These are phyloP conservation scores for Epiblema foenella DNA, from an alignment of 2,888 invertebrate species.

Conservation along the genomic window DNA sequence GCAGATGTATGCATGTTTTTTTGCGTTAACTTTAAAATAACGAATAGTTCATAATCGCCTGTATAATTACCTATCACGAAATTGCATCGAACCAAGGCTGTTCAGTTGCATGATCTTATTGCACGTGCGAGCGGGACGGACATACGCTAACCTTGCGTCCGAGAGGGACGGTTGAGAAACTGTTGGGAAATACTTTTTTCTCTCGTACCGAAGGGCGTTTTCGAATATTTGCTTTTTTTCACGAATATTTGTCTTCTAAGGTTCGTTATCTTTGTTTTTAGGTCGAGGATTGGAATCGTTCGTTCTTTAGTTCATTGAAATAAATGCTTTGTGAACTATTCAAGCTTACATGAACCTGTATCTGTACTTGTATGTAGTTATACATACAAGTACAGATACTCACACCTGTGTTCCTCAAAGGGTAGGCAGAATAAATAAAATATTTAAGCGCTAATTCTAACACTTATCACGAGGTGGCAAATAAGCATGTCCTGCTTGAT, in stretches of 20 bases:
- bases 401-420: too few relatives aligned
- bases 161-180: conserved; percentile 80
- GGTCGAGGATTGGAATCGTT: conserved; percentile 50
- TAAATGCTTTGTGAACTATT: background rate
- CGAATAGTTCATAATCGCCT: conserved; percentile 72
- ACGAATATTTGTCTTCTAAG: conserved; percentile 49
- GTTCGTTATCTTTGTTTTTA: conserved; percentile 61
- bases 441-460: too few relatives aligned
- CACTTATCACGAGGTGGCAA: too few relatives aligned
- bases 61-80: conserved; percentile 84
- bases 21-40: conserved; percentile 48
- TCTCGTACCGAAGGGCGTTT: conserved; percentile 83
- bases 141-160: conserved; percentile 70
- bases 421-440: too few relatives aligned
- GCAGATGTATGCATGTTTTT: background rate
- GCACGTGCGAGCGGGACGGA: conserved; percentile 76
- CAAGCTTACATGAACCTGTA: background rate
- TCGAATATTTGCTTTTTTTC: conserved; percentile 70
- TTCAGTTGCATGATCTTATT: conserved; percentile 81
- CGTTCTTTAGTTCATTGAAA: background rate
- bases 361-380: too few relatives aligned
- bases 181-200: conserved; percentile 83
- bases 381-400: background rate
- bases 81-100: conserved; percentile 83
- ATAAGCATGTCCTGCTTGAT: too few relatives aligned